Conservation (phyloP, 2,888 invertebrate genomes). For the Portevinia maculata region DNA sequence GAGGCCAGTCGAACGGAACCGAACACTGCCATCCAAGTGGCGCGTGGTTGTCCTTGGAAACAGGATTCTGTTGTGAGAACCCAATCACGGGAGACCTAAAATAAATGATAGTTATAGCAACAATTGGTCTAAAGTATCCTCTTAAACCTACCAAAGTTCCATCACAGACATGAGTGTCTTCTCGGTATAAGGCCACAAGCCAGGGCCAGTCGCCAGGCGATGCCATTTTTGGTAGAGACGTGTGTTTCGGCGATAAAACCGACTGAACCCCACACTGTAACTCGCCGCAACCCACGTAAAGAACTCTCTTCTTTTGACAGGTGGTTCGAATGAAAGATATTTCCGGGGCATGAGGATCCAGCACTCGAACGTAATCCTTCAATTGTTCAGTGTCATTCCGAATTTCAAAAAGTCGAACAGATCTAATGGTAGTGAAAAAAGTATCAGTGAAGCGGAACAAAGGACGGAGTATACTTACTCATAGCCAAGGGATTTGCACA, state of each 20-base stretch:
- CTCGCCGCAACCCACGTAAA: conserved; percentile 91
- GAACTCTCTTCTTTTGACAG: conserved; percentile 90
- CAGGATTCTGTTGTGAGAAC: conserved; percentile 94
- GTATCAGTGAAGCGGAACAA: neutral
- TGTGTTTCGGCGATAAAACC: conserved; percentile 81
- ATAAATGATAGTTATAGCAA: neutral
- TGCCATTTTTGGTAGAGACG: conserved; percentile 87
- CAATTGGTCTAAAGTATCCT: neutral
- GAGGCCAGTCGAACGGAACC: conserved; percentile 90
- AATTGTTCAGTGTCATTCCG: conserved; percentile 85
- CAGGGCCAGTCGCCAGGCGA: conserved; percentile 96
- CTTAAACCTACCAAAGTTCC: conserved; percentile 87
- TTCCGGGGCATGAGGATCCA: conserved; percentile 91
- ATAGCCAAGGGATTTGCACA: conserved; percentile 90
- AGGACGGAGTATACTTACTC: conserved; percentile 84
- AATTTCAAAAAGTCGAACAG: conserved; percentile 88
- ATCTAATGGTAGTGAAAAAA: conserved; percentile 82
- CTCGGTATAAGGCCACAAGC: conserved; percentile 92
- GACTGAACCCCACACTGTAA: conserved; percentile 89
- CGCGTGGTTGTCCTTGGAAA: conserved; percentile 94
- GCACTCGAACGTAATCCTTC: conserved; percentile 90
- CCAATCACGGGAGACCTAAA: conserved; percentile 88
- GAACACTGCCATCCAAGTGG: conserved; percentile 92
- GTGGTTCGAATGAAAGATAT: conserved; percentile 91
- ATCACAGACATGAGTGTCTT: conserved; percentile 94